These are phyloP conservation scores for Meloe dianella DNA, from an alignment of 2,888 invertebrate genomes.

Conservation along the genomic window DNA sequence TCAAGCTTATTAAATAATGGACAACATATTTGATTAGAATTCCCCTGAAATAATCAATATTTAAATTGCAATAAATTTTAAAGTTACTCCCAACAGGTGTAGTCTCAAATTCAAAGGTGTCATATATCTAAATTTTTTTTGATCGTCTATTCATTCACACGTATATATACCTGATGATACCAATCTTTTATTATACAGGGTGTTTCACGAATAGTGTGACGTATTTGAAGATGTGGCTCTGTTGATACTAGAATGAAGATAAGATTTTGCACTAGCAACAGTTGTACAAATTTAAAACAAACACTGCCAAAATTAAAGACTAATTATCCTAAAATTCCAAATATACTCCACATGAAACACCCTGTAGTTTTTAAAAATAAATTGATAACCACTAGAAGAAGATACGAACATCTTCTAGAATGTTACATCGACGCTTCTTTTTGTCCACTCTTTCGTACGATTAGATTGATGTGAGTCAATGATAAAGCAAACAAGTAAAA, in stretches of 20 bases:
- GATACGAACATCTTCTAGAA: neutral
- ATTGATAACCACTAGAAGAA: too few species aligned
- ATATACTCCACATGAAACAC: too few species aligned
- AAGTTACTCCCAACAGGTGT: neutral
- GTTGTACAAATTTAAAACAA: too few species aligned
- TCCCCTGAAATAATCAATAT: neutral
- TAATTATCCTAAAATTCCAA: too few species aligned
- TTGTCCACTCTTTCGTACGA: neutral
- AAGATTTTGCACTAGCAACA: too few species aligned
- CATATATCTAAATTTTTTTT: neutral
- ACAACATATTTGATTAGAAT: neutral
- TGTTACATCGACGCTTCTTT: neutral
- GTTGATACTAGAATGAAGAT: too few species aligned
- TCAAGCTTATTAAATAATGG: neutral
- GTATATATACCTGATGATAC: neutral
- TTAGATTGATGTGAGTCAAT: neutral
- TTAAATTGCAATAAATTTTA: neutral
- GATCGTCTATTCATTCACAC: neutral
- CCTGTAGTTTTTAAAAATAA: too few species aligned
- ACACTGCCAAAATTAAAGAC: too few species aligned
- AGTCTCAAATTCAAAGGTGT: neutral
- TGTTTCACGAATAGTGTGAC: too few species aligned
- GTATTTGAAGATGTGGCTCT: too few species aligned
- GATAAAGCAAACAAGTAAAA: constrained; percentile 3
- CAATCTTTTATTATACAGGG: too few species aligned